Percentiles rank a stretch among this genome's conserved stretches.
phyloP scores from a whole-genome alignment of 2,888 invertebrate species.

The Bhutanitis thaidina region DNA sequence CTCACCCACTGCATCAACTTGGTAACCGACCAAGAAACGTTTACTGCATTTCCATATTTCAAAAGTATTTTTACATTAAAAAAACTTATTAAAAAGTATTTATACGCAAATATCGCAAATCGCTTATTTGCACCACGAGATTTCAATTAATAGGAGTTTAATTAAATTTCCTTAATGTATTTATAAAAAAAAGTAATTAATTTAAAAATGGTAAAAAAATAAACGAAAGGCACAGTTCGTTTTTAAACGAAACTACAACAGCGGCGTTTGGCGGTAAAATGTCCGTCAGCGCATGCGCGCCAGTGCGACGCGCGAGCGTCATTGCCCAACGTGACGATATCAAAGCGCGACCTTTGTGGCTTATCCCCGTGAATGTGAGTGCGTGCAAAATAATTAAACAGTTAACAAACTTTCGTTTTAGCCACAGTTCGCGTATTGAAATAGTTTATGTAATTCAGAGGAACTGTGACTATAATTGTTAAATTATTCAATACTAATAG shows the following conservation, averaged over 20 bases:
- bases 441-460: no score
- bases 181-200: not conserved
- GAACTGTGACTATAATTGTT: no score
- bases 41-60: slow-evolving; percentile 1
- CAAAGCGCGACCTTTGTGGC: slow-evolving; percentile 42
- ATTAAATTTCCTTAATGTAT: not conserved
- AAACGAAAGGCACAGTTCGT: not conserved
- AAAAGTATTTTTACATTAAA: slow-evolving; percentile 27
- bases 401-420: slow-evolving; percentile 8
- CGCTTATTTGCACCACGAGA: not conserved
- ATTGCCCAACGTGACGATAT: slow-evolving; percentile 60
- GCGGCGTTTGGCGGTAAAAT: slow-evolving; percentile 70
- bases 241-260: slow-evolving; percentile 34
- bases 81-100: slow-evolving; percentile 2
- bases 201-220: not conserved
- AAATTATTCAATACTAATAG: no score
- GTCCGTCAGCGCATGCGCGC: slow-evolving; percentile 58
- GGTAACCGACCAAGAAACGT: slow-evolving; percentile 1
- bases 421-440: no score
- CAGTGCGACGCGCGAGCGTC: slow-evolving; percentile 50
- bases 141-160: not conserved
- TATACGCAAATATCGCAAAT: not conserved
- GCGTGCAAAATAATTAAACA: slow-evolving; percentile 12
- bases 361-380: slow-evolving; percentile 30
- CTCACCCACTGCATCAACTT: slow-evolving; percentile 16